These are phyloP conservation scores for Peromyscus eremicus DNA, from an alignment of 2,797 vertebrate genomes.

Conservation along the genomic window DNA sequence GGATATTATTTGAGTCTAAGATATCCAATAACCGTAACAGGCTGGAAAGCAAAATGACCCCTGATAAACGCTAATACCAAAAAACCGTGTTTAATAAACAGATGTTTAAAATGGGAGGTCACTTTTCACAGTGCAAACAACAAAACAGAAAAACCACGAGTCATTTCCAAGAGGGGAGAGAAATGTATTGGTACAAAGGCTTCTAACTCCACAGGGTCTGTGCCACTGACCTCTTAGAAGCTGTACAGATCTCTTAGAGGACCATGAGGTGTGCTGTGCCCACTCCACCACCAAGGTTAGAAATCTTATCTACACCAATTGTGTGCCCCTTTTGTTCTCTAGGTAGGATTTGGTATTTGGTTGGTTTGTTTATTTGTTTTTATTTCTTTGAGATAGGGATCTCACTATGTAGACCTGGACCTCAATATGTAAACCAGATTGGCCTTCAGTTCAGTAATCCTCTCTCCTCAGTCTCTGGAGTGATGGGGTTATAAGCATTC, in stretches of 20 bases:
- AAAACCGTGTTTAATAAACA: constrained; percentile 1
- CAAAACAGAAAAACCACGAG: not conserved
- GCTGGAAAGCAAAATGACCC: not conserved
- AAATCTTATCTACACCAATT: not conserved
- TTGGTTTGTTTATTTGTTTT: not conserved
- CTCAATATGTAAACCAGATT: not conserved
- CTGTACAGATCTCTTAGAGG: not conserved
- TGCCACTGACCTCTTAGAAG: not conserved
- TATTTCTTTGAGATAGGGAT: not conserved
- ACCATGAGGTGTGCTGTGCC: not conserved
- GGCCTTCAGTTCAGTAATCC: not conserved
- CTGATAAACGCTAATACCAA: not conserved
- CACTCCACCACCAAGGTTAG: constrained; percentile 35
- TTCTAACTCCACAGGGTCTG: not conserved
- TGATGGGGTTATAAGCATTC: not conserved
- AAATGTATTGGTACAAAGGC: constrained; percentile 21
- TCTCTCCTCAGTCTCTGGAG: not conserved
- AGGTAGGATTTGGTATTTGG: not conserved
- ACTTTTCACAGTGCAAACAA: not conserved
- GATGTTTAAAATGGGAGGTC: not conserved
- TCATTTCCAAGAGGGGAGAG: not conserved
- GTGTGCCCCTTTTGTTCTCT: not conserved
- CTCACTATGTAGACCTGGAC: not conserved
- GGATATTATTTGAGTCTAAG: not conserved
- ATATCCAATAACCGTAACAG: not conserved